Conservation (phyloP, 1,140 invertebrate genomes). For the Trichoplusia ni region DNA sequence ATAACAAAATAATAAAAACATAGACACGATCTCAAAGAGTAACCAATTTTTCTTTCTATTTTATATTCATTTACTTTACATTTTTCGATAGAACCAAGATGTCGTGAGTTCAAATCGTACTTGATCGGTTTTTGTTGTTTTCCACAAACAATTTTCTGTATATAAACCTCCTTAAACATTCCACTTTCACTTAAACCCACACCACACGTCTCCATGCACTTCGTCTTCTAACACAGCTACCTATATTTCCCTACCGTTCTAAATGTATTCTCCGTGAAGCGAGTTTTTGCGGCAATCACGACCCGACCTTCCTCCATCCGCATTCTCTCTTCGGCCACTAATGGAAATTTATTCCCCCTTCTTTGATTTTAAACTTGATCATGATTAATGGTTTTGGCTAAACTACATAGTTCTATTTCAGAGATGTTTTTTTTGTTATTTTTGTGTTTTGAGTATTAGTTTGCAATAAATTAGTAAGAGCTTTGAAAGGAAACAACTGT, state of each 20-base stretch:
- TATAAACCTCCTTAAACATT: too few species aligned
- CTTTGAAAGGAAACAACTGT: too few species aligned
- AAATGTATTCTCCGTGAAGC: slow-evolving; percentile 8
- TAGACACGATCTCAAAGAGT: too few species aligned
- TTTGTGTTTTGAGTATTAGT: background rate
- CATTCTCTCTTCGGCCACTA: slow-evolving; percentile 33
- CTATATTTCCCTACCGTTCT: background rate
- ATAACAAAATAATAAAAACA: too few species aligned
- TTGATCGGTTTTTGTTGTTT: too few species aligned
- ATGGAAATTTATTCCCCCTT: slow-evolving; percentile 43
- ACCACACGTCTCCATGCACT: background rate
- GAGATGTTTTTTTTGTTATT: background rate
- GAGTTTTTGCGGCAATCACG: slow-evolving; percentile 11
- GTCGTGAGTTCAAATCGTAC: too few species aligned
- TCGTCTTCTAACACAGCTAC: background rate
- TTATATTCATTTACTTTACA: too few species aligned
- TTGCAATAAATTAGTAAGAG: too few species aligned
- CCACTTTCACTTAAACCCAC: background rate
- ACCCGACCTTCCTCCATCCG: slow-evolving; percentile 13
- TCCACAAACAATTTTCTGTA: too few species aligned
- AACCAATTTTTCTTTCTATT: too few species aligned
- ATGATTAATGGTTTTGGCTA: slow-evolving; percentile 29
- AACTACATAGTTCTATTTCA: too few species aligned
- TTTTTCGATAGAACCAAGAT: too few species aligned
- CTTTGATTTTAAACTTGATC: slow-evolving; percentile 38